phyloP scores from a whole-genome alignment of 2,113 vertebrate genomes.

The Malurus cyaneus region DNA sequence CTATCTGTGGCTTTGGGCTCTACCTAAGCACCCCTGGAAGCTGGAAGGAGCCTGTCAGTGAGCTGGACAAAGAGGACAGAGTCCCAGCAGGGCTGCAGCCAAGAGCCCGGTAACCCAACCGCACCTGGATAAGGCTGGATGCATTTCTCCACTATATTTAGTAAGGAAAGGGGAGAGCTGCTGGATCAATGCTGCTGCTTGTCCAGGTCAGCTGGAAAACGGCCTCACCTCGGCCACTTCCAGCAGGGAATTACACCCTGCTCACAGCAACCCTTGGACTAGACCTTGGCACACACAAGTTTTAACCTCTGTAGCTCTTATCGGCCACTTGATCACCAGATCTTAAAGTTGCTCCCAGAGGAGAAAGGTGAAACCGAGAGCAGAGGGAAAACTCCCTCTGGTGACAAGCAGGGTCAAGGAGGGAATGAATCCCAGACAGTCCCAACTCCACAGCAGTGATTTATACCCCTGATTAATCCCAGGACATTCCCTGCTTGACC shows the following conservation, averaged over 20 bases:
- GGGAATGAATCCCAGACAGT: fast-evolving
- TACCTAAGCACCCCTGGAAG: not conserved
- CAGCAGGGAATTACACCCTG: not conserved
- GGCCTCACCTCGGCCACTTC: not conserved
- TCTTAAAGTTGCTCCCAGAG: not conserved
- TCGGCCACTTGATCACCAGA: not conserved
- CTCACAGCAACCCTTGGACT: not conserved
- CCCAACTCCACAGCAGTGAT: not conserved
- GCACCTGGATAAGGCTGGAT: not conserved
- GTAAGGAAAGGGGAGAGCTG: not conserved
- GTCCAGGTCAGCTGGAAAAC: not conserved
- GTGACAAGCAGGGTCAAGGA: not conserved
- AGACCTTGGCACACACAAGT: not conserved
- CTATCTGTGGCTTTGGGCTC: fast-evolving
- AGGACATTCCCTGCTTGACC: not conserved
- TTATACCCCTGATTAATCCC: fast-evolving
- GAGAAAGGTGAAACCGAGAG: not conserved
- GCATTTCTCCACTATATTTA: conserved; percentile 29
- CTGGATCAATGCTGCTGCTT: not conserved
- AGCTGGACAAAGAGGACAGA: not conserved
- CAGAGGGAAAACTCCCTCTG: not conserved
- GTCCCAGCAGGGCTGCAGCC: not conserved
- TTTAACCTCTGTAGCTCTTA: not conserved
- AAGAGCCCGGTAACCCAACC: not conserved
- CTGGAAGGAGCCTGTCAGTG: not conserved